Percentiles rank a stretch among this genome's conserved stretches.
Evolutionary conservation across 2,888 invertebrate species (phyloP).

Genomic region (Hoplodrina blanda): DNA sequence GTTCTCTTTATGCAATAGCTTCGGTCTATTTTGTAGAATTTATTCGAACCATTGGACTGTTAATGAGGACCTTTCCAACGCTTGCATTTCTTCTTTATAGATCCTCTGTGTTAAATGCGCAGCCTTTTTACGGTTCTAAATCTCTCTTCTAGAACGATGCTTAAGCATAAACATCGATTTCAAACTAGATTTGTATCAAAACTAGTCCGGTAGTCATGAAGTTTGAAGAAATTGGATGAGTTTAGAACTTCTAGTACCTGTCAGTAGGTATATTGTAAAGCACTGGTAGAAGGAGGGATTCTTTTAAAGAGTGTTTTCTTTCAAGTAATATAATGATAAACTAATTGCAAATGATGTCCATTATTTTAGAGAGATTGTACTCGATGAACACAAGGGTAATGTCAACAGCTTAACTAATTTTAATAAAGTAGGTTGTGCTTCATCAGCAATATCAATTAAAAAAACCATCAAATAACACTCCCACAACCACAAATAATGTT

Average conservation of each 20-base stretch:
- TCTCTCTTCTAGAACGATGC: conserved; percentile 10
- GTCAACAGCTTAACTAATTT: too few species aligned
- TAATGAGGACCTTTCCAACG: conserved; percentile 64
- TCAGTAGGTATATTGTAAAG: too few species aligned
- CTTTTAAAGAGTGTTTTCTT: not conserved
- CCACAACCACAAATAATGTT: conserved; percentile 24
- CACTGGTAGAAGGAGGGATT: not conserved
- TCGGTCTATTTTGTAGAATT: conserved; percentile 63
- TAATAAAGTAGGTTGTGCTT: too few species aligned
- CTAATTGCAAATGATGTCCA: not conserved
- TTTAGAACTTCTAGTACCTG: too few species aligned
- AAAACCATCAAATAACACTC: conserved; percentile 7
- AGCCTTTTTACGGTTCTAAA: conserved; percentile 36
- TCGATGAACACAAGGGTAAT: too few species aligned
- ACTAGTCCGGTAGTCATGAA: not conserved
- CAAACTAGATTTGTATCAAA: conserved; percentile 3
- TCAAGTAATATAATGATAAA: not conserved
- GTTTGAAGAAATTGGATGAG: not conserved
- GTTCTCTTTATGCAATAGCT: conserved; percentile 75
- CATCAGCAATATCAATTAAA: conserved; percentile 18
- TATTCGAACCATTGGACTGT: conserved; percentile 75
- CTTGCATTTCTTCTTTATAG: conserved; percentile 65
- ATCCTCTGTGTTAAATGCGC: conserved; percentile 45
- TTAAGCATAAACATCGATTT: conserved; percentile 20
- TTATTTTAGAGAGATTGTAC: not conserved